phyloP scores from a whole-genome alignment of 2,113 vertebrate species.

The Irena cyanogastra region DNA sequence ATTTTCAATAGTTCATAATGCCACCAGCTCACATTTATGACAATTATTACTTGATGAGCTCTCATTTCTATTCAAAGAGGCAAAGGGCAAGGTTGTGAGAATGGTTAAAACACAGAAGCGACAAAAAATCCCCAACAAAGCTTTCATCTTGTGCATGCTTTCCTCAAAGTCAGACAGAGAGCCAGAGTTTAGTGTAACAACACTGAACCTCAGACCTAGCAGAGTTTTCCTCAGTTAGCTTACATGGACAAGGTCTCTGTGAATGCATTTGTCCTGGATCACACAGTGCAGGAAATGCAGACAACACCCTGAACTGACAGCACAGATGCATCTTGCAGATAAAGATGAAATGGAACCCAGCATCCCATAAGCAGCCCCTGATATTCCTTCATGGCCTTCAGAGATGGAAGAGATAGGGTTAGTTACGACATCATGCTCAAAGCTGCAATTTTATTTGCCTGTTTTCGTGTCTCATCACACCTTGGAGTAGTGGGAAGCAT shows the following conservation, averaged over 20 bases:
- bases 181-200: background rate
- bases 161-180: background rate
- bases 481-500: background rate
- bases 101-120: constrained; percentile 1
- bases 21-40: constrained; percentile 30
- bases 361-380: background rate
- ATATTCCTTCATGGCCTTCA: background rate
- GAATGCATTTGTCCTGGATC: background rate
- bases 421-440: background rate
- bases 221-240: background rate
- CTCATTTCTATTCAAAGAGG: constrained; percentile 21
- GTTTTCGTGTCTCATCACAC: background rate
- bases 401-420: background rate
- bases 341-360: background rate
- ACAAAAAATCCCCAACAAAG: background rate
- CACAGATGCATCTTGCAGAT: background rate
- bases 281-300: background rate
- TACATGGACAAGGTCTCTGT: background rate
- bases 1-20: constrained; percentile 18
- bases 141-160: background rate
- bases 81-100: constrained; percentile 53
- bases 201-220: background rate
- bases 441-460: background rate
- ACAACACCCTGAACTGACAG: background rate
- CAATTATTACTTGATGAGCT: constrained; percentile 29